A percentile compares a stretch with the other conserved stretches of the same genome.
Conservation (phyloP, 1,140 invertebrate genomes). For the Halictus rubicundus region DNA sequence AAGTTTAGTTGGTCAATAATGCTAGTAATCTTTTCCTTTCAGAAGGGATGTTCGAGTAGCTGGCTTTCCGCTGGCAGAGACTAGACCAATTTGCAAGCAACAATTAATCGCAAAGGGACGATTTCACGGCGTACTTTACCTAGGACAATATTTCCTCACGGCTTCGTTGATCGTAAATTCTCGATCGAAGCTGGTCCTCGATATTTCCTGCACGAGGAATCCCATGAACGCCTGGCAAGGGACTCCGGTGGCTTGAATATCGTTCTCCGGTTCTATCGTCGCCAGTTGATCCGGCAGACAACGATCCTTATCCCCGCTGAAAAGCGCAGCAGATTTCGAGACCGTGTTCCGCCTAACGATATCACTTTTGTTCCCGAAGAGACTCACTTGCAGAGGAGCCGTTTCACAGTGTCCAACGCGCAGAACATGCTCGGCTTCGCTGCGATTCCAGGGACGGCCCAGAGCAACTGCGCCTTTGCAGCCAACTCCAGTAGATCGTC, state of each 20-base stretch:
- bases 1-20: too few relatives aligned
- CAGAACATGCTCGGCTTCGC: conserved; percentile 60
- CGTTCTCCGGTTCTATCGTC: conserved; percentile 57
- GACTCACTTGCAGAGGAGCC: conserved; percentile 51
- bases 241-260: conserved; percentile 64
- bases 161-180: conserved; percentile 41
- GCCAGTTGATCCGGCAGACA: conserved; percentile 39
- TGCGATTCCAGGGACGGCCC: conserved; percentile 68
- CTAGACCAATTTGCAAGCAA: too few relatives aligned
- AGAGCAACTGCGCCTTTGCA: conserved; percentile 67
- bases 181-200: conserved; percentile 30
- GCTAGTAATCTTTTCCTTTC: too few relatives aligned
- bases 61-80: too few relatives aligned
- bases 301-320: conserved; percentile 4
- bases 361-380: background rate
- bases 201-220: conserved; percentile 63
- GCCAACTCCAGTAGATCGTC: conserved; percentile 65
- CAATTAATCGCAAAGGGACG: too few relatives aligned
- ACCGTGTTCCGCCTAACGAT: background rate
- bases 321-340: background rate
- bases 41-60: too few relatives aligned
- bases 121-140: conserved; percentile 36
- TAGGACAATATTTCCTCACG: conserved; percentile 62
- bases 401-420: conserved; percentile 37
- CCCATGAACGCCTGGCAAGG: conserved; percentile 71